Conservation (phyloP, 2,888 invertebrate genomes). For the Cyclophora punctaria region DNA sequence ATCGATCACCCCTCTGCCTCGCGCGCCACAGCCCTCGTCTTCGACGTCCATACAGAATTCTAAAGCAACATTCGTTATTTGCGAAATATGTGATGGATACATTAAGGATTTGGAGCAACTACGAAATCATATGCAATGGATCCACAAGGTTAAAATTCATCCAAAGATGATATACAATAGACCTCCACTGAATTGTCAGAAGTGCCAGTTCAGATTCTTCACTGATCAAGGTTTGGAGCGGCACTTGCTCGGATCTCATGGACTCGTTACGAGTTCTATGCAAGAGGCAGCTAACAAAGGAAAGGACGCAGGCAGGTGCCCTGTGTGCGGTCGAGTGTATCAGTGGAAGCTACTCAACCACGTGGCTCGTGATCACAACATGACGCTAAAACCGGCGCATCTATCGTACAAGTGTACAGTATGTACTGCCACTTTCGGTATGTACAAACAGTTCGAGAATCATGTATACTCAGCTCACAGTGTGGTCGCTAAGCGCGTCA, state of each 20-base stretch:
- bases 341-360: constrained; percentile 91
- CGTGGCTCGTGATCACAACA: constrained; percentile 93
- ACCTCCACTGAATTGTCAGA: constrained; percentile 96
- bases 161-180: constrained; percentile 96
- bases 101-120: constrained; percentile 96
- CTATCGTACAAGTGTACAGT: constrained; percentile 96
- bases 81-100: constrained; percentile 98
- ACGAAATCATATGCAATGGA: constrained; percentile 98
- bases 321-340: constrained; percentile 92
- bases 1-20: constrained; percentile 91
- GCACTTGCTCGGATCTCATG: constrained; percentile 95
- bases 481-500: constrained; percentile 90
- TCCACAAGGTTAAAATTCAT: constrained; percentile 97
- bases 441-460: constrained; percentile 97
- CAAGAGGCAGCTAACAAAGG: constrained; percentile 96
- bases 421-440: constrained; percentile 95
- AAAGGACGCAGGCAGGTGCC: constrained; percentile 95
- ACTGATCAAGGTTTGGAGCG: constrained; percentile 97
- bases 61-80: constrained; percentile 94
- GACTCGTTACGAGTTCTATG: constrained; percentile 96
- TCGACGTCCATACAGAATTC: constrained; percentile 53
- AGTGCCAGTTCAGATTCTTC: constrained; percentile 96
- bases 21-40: constrained; percentile 73
- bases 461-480: constrained; percentile 96
- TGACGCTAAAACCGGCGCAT: constrained; percentile 94